Percentiles rank a stretch among this genome's conserved stretches.
Evolutionary conservation across 2,888 invertebrate genomes (phyloP).

Genomic region (Xestobium rufovillosum): DNA sequence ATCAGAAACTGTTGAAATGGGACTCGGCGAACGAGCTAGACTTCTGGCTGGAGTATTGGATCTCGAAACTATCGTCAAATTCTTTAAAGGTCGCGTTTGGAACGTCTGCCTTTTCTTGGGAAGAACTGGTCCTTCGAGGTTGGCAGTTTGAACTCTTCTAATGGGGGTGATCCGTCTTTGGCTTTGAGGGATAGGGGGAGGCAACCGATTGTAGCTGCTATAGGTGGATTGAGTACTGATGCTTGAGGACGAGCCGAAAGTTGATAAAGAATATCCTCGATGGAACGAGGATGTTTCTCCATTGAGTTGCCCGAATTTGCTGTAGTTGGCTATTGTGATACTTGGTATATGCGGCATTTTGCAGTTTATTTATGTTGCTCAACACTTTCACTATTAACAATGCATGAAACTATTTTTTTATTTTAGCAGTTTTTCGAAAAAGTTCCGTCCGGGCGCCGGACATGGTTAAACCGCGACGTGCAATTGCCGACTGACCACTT

Average conservation of each 20-base stretch:
- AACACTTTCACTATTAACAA: too few relatives aligned
- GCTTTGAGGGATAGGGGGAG: slow-evolving; percentile 21
- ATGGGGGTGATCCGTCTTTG: slow-evolving; percentile 1
- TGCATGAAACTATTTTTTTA: too few relatives aligned
- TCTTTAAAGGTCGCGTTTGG: slow-evolving; percentile 41
- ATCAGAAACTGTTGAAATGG: slow-evolving; percentile 37
- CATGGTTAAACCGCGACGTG: too few relatives aligned
- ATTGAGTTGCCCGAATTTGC: not conserved
- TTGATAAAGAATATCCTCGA: slow-evolving; percentile 1
- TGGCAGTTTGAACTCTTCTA: slow-evolving; percentile 22
- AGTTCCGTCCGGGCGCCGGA: too few relatives aligned
- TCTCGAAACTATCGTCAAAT: slow-evolving; percentile 35
- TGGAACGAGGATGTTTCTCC: not conserved
- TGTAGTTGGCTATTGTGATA: not conserved
- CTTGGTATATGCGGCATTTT: slow-evolving; percentile 2
- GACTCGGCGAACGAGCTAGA: slow-evolving; percentile 27
- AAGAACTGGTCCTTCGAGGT: slow-evolving; percentile 24
- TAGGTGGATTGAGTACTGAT: not conserved
- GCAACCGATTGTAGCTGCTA: slow-evolving; percentile 17
- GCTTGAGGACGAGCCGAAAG: slow-evolving; percentile 1
- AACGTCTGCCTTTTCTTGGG: slow-evolving; percentile 29
- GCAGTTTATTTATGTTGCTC: too few relatives aligned
- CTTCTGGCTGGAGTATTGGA: slow-evolving; percentile 18
- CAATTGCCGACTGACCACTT: too few relatives aligned
- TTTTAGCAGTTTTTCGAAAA: too few relatives aligned